Conservation (phyloP, 2,797 vertebrate genomes). For the Tympanoctomys barrerae region DNA sequence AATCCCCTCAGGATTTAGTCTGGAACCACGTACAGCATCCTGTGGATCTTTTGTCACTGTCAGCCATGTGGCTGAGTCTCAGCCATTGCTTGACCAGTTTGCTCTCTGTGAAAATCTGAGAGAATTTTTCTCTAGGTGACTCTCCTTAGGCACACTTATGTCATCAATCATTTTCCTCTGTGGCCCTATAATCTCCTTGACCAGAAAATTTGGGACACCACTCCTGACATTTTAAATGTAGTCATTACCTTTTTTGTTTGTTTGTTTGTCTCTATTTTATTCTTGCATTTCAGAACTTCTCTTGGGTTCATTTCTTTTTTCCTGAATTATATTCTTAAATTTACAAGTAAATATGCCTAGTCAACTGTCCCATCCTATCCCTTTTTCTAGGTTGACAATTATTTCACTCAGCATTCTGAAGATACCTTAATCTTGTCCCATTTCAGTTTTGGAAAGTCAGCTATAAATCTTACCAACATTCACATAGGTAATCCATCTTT, state of each 20-base stretch:
- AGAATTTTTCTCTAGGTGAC: too few relatives aligned
- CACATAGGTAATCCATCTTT: not conserved
- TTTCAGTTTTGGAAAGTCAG: not conserved
- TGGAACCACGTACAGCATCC: too few relatives aligned
- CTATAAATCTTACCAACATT: not conserved
- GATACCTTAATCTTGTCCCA: not conserved
- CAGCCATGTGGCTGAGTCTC: too few relatives aligned
- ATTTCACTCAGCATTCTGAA: not conserved
- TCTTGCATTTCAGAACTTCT: not conserved
- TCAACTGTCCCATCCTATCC: not conserved
- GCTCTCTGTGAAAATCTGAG: too few relatives aligned
- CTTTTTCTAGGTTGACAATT: not conserved
- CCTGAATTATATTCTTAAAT: not conserved
- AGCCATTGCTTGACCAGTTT: too few relatives aligned
- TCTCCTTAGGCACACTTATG: too few relatives aligned
- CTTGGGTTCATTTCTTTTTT: slow-evolving; percentile 32
- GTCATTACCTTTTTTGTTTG: not conserved
- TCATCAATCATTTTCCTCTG: too few relatives aligned
- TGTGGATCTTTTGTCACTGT: too few relatives aligned
- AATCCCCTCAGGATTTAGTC: too few relatives aligned
- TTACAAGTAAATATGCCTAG: not conserved
- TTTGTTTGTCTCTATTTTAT: slow-evolving; percentile 26
- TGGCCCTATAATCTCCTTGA: too few relatives aligned
- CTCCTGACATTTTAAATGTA: not conserved
- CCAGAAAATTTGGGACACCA: too few relatives aligned